phyloP scores from a whole-genome alignment of 1,140 invertebrate genomes.

The Vanessa atalanta region DNA sequence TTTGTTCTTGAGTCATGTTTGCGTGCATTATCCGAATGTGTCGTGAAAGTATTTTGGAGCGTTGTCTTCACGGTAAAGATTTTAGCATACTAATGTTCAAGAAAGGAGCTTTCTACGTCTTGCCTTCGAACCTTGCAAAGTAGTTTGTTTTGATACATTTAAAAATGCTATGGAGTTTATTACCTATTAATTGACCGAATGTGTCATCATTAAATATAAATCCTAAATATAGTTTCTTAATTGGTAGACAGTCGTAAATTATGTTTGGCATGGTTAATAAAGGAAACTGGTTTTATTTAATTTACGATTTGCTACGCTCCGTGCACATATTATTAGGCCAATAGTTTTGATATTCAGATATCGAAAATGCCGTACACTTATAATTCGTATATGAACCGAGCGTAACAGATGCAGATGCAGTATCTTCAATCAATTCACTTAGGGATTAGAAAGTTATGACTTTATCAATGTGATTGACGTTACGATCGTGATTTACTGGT shows the following conservation, averaged over 20 bases:
- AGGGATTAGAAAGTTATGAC: constrained; percentile 45
- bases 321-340: constrained; percentile 20
- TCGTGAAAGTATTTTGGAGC: constrained; percentile 76
- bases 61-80: constrained; percentile 66
- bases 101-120: constrained; percentile 66
- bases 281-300: constrained; percentile 18
- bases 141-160: constrained; percentile 24
- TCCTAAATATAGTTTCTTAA: neutral
- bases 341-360: neutral
- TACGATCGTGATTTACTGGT: constrained; percentile 39
- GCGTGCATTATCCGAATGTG: constrained; percentile 63
- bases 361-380: constrained; percentile 11
- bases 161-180: neutral
- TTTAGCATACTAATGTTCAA: constrained; percentile 74
- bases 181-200: neutral
- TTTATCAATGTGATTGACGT: constrained; percentile 39
- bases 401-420: neutral
- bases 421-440: constrained; percentile 45
- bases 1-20: constrained; percentile 58
- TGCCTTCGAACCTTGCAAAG: constrained; percentile 44
- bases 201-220: constrained; percentile 5
- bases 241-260: constrained; percentile 1
- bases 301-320: constrained; percentile 17
- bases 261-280: constrained; percentile 13
- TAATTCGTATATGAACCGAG: neutral